Percentiles rank a stretch among this genome's conserved stretches.
These are phyloP conservation scores for Galerucella calmariensis DNA, from an alignment of 2,888 invertebrate species.

Conservation along the genomic window DNA sequence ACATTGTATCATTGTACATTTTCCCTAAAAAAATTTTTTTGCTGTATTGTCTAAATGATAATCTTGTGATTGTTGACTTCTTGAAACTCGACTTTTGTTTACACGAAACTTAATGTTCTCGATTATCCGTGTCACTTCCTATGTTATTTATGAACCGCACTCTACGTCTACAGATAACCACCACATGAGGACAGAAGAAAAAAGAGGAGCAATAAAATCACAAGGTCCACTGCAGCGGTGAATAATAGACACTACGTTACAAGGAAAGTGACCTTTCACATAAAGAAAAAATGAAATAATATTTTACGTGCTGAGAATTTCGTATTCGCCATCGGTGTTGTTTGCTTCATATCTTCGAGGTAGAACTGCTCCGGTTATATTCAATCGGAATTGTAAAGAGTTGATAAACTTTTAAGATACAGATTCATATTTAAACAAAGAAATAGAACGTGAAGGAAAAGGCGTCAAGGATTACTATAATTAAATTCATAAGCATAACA, in stretches of 20 bases:
- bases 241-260: constrained; percentile 45
- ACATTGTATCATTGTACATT: background rate
- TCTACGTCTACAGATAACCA: constrained; percentile 30
- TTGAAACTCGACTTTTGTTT: constrained; percentile 24
- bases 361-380: background rate
- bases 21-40: background rate
- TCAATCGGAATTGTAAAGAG: no score
- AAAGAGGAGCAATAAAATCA: constrained; percentile 43
- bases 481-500: background rate
- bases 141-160: constrained; percentile 32
- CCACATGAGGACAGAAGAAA: constrained; percentile 32
- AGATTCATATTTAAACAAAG: no score
- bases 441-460: no score
- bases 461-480: background rate
- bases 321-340: constrained; percentile 41
- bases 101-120: constrained; percentile 20
- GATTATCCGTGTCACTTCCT: constrained; percentile 21
- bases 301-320: constrained; percentile 49
- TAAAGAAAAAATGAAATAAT: constrained; percentile 48
- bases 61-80: constrained; percentile 1
- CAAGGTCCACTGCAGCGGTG: constrained; percentile 44
- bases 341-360: constrained; percentile 37
- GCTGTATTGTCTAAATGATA: background rate
- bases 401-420: no score
- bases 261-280: constrained; percentile 44